Conservation (phyloP, 2,113 vertebrate genomes). For the Equus przewalskii region DNA sequence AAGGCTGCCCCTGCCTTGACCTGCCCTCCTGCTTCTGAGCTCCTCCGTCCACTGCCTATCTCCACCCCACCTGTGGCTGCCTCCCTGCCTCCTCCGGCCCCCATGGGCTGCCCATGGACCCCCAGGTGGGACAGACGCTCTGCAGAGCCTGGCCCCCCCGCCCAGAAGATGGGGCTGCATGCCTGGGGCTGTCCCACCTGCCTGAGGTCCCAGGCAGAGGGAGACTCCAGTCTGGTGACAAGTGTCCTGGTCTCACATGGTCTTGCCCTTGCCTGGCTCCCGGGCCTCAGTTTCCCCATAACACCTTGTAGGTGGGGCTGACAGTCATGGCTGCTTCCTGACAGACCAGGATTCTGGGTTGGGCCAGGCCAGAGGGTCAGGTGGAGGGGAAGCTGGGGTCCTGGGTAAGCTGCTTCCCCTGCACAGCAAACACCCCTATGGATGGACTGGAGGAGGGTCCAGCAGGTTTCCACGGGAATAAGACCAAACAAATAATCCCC, state of each 20-base stretch:
- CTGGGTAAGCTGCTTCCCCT: not conserved
- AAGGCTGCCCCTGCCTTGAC: not conserved
- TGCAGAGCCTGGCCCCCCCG: not conserved
- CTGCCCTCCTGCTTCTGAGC: not conserved
- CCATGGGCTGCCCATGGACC: not conserved
- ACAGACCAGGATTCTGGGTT: not conserved
- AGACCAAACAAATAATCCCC: slow-evolving; percentile 77
- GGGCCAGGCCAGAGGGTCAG: not conserved
- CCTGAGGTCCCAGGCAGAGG: not conserved
- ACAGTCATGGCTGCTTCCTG: not conserved
- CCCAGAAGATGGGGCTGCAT: not conserved
- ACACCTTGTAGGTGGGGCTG: not conserved
- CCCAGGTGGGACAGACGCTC: not conserved
- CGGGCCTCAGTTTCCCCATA: not conserved
- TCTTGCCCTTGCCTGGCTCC: not conserved
- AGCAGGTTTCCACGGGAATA: slow-evolving; percentile 74
- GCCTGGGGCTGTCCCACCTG: not conserved
- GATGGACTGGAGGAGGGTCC: slow-evolving; percentile 48
- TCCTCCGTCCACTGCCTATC: not conserved
- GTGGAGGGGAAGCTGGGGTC: not conserved
- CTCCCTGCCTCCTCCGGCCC: not conserved
- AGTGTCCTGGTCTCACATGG: not conserved
- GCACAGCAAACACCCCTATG: not conserved
- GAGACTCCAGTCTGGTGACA: not conserved
- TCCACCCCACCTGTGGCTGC: not conserved